phyloP scores from a whole-genome alignment of 92 coral and sea anemone species.

The Epizoanthus ramosus region DNA sequence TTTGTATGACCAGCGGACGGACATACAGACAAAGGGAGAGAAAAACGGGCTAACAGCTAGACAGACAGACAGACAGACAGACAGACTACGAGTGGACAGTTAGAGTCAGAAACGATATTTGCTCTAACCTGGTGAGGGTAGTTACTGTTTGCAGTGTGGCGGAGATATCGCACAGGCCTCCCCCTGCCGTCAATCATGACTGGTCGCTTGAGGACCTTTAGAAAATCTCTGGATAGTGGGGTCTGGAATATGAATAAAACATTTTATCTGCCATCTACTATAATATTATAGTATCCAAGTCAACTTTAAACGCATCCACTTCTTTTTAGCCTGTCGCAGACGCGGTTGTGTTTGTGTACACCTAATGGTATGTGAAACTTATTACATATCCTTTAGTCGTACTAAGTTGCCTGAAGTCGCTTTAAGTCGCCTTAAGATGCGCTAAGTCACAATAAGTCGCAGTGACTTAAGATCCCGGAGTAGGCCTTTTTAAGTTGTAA shows the following conservation, averaged over 20 bases:
- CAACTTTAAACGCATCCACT: too few species aligned
- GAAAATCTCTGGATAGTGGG: constrained; percentile 77
- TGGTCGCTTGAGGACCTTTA: constrained; percentile 69
- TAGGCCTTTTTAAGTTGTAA: too few species aligned
- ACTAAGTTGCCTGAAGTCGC: too few species aligned
- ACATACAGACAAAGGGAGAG: background rate
- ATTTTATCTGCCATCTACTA: background rate
- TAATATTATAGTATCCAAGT: too few species aligned
- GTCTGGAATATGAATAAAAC: constrained; percentile 41
- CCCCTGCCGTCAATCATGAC: constrained; percentile 78
- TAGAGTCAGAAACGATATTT: constrained; percentile 59
- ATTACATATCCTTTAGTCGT: too few species aligned
- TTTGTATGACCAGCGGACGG: too few species aligned
- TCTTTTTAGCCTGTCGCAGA: too few species aligned
- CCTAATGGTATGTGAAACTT: too few species aligned
- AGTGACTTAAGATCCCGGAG: too few species aligned
- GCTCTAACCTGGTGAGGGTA: constrained; percentile 55
- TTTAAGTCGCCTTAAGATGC: too few species aligned
- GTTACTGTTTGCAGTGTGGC: constrained; percentile 53
- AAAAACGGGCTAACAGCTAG: background rate
- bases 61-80: background rate
- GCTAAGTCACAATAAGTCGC: too few species aligned
- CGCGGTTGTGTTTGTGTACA: too few species aligned
- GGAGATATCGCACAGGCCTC: constrained; percentile 77
- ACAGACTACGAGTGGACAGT: constrained; percentile 6